Percentiles rank a stretch among this genome's conserved stretches.
Evolutionary conservation across 1,140 invertebrate genomes (phyloP).

Genomic region (Eriocheir sinensis): DNA sequence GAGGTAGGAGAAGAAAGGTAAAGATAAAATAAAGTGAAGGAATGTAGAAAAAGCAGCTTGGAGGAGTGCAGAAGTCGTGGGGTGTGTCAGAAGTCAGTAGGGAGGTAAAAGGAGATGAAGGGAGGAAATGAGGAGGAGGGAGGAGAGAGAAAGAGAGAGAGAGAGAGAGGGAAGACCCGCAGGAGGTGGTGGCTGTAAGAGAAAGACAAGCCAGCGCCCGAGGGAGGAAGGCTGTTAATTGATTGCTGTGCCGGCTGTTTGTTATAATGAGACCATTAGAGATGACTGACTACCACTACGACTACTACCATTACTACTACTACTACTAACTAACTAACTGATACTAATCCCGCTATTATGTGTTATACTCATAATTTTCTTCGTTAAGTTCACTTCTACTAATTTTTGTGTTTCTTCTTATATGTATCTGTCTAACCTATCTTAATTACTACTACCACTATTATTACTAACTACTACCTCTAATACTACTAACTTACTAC

Average conservation of each 20-base stretch:
- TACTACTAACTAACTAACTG: background rate
- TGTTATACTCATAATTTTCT: too few relatives aligned
- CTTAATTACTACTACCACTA: background rate
- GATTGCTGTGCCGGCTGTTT: background rate
- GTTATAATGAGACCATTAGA: background rate
- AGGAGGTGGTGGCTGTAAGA: background rate
- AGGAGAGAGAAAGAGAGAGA: background rate
- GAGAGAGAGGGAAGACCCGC: background rate
- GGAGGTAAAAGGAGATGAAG: too few relatives aligned
- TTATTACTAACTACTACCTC: background rate
- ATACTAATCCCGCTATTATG: background rate
- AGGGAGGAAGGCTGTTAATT: background rate
- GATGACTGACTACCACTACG: background rate
- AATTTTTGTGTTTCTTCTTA: too few relatives aligned
- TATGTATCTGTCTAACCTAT: too few relatives aligned
- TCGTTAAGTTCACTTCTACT: too few relatives aligned
- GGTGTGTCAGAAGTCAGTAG: too few relatives aligned
- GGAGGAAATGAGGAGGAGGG: background rate
- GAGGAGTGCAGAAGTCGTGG: too few relatives aligned
- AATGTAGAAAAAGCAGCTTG: background rate
- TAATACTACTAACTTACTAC: too few relatives aligned
- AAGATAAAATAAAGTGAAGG: too few relatives aligned
- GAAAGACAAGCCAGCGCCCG: background rate
- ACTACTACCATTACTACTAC: background rate
- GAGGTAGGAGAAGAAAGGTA: too few relatives aligned